Evolutionary conservation across 2,888 invertebrate species (phyloP).

Genomic region (Ceramica pisi): DNA sequence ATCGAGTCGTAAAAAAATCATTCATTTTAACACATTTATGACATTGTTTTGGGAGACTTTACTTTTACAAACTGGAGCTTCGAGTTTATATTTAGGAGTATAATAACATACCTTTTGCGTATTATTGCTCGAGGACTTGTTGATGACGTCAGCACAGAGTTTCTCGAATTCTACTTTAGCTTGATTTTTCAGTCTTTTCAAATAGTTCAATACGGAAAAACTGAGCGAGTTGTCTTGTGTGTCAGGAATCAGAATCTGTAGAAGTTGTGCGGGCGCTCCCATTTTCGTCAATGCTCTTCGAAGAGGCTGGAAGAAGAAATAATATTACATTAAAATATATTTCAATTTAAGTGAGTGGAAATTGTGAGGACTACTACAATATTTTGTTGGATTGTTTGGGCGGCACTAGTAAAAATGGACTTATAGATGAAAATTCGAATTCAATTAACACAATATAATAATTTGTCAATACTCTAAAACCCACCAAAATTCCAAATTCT

Average conservation of each 20-base stretch:
- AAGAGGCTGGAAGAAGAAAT: constrained; percentile 93
- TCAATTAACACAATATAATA: too few relatives aligned
- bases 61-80: not conserved
- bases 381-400: too few relatives aligned
- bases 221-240: constrained; percentile 97
- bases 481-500: too few relatives aligned
- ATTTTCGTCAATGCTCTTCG: constrained; percentile 97
- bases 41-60: not conserved
- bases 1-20: not conserved
- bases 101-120: constrained; percentile 87
- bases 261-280: constrained; percentile 95
- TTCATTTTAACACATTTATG: not conserved
- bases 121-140: constrained; percentile 90
- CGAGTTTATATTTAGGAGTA: too few relatives aligned
- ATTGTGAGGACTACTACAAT: too few relatives aligned
- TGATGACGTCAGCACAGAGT: constrained; percentile 95
- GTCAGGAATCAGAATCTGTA: constrained; percentile 97
- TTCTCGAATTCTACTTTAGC: constrained; percentile 97
- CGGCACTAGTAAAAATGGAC: too few relatives aligned
- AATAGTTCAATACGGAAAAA: constrained; percentile 97
- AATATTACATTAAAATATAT: too few relatives aligned
- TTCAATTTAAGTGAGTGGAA: too few relatives aligned
- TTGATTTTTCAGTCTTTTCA: constrained; percentile 98
- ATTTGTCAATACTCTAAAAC: not conserved
- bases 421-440: too few relatives aligned